Conservation (phyloP, 1,140 invertebrate species). For the Drosophila subobscura region DNA sequence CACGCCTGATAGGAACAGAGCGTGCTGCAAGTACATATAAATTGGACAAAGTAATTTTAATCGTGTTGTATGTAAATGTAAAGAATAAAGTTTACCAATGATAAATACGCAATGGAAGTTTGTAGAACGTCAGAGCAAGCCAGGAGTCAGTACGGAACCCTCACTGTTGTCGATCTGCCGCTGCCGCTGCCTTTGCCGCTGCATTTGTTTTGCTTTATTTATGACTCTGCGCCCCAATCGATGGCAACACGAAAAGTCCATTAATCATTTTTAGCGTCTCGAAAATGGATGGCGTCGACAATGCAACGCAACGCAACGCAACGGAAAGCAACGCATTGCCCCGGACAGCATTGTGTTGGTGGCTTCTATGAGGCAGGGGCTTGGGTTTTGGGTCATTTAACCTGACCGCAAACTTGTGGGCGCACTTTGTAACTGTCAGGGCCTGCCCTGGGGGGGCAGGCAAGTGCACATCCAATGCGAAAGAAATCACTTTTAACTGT, state of each 20-base stretch:
- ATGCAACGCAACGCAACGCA: conserved; percentile 25
- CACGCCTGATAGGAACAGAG: too few species aligned
- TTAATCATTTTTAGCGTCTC: conserved; percentile 54
- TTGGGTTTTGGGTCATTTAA: conserved; percentile 57
- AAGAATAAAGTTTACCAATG: conserved; percentile 81
- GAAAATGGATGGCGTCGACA: conserved; percentile 40
- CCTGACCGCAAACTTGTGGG: conserved; percentile 63
- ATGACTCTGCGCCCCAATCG: conserved; percentile 43
- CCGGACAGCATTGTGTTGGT: neutral
- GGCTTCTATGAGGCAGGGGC: conserved; percentile 4
- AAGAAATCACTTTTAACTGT: conserved; percentile 72
- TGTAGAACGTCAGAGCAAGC: neutral
- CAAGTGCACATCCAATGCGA: conserved; percentile 10
- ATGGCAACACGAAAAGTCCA: conserved; percentile 62
- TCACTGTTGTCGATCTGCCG: neutral
- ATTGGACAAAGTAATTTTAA: conserved; percentile 72
- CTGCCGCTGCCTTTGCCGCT: conserved; percentile 7
- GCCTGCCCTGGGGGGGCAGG: conserved; percentile 19
- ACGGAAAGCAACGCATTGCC: conserved; percentile 18
- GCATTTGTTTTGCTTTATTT: conserved; percentile 60
- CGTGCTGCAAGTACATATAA: conserved; percentile 17
- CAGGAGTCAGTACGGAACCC: too few species aligned
- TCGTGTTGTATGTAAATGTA: conserved; percentile 70
- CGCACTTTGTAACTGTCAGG: conserved; percentile 70
- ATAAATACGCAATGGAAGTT: conserved; percentile 54